A percentile compares a stretch with the other conserved stretches of the same genome.
Conservation (phyloP, 2,113 vertebrate species). For the Bos javanicus region DNA sequence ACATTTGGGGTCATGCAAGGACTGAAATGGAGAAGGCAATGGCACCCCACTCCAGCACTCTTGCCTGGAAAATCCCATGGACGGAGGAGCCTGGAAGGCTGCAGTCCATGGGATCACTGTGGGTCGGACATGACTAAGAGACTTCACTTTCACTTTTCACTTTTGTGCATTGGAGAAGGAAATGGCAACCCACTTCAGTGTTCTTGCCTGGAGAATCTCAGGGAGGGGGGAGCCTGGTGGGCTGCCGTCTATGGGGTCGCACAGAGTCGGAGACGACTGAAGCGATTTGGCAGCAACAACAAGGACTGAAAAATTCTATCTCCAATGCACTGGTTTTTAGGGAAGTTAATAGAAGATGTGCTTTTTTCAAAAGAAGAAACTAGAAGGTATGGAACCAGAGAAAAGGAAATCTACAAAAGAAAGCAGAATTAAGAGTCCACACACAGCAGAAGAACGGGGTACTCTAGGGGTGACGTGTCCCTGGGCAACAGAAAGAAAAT, state of each 20-base stretch:
- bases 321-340: neutral
- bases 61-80: too few species aligned
- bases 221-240: too few species aligned
- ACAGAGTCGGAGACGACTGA: fast-evolving
- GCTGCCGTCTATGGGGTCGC: too few species aligned
- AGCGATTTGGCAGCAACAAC: too few species aligned
- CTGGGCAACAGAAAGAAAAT: neutral
- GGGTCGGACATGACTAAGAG: fast-evolving
- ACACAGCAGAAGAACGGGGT: neutral
- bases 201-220: too few species aligned
- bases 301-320: neutral
- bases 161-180: too few species aligned
- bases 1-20: neutral
- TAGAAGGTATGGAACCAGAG: neutral
- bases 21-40: neutral
- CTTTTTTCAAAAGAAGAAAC: neutral
- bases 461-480: neutral
- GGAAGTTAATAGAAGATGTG: neutral
- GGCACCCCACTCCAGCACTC: too few species aligned
- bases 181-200: too few species aligned
- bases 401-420: neutral
- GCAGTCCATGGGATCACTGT: too few species aligned
- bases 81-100: too few species aligned
- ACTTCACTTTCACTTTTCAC: too few species aligned
- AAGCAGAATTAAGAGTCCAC: neutral